These are phyloP conservation scores for Meiosimyza decipiens DNA, from an alignment of 2,888 invertebrate species.

Conservation along the genomic window DNA sequence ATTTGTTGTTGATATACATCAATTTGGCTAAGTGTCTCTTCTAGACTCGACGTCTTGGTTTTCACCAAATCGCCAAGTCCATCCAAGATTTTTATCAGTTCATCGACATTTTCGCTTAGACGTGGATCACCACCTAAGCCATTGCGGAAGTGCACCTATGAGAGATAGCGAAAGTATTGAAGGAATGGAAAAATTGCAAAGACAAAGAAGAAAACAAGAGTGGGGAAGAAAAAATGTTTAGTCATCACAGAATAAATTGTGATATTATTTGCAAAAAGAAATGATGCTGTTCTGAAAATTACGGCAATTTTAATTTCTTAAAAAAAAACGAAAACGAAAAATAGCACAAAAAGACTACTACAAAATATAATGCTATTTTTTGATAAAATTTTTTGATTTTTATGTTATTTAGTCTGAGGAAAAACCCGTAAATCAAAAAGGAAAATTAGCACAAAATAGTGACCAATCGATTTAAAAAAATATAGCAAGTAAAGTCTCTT, in stretches of 20 bases:
- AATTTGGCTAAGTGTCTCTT: slow-evolving; percentile 83
- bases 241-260: background rate
- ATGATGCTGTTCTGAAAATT: no score
- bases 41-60: slow-evolving; percentile 70
- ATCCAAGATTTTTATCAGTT: slow-evolving; percentile 77
- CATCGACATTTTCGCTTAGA: slow-evolving; percentile 78
- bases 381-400: no score
- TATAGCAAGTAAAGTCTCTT: no score
- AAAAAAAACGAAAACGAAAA: no score
- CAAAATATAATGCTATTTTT: no score
- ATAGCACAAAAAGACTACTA: no score
- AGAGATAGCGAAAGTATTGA: slow-evolving; percentile 39
- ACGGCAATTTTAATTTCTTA: no score
- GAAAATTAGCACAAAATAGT: no score
- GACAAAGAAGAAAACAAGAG: slow-evolving; percentile 32
- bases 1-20: slow-evolving; percentile 90
- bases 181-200: slow-evolving; percentile 2
- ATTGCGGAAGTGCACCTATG: slow-evolving; percentile 86
- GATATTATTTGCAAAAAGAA: no score
- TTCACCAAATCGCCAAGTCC: slow-evolving; percentile 63
- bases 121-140: slow-evolving; percentile 84
- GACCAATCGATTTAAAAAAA: no score
- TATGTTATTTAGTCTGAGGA: no score
- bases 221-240: slow-evolving; percentile 27
- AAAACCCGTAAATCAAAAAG: no score